These are phyloP conservation scores for Phylloscopus collybita DNA, from an alignment of 2,797 vertebrate species.

Conservation along the genomic window DNA sequence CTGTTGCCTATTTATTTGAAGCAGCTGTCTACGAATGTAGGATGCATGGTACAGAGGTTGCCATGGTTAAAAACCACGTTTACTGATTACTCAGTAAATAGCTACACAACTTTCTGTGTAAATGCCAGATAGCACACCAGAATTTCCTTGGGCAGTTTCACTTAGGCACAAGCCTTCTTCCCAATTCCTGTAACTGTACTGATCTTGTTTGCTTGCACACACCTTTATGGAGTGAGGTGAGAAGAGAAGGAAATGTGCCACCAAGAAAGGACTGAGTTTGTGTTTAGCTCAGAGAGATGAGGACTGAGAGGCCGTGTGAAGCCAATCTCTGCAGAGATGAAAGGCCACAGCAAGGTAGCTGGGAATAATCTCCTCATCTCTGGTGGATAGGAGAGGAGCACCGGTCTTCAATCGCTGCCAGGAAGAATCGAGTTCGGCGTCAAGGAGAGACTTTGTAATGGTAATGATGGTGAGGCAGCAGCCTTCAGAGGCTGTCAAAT, in stretches of 20 bases:
- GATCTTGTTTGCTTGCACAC: background rate
- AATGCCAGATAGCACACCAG: background rate
- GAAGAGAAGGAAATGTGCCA: background rate
- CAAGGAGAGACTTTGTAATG: constrained; percentile 52
- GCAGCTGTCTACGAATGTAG: background rate
- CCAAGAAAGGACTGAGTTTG: background rate
- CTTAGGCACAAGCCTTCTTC: background rate
- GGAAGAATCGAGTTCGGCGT: background rate
- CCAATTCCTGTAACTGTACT: background rate
- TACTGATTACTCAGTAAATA: constrained; percentile 4
- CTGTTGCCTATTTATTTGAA: constrained; percentile 18
- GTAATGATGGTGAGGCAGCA: constrained; percentile 27
- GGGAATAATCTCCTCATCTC: constrained; percentile 33
- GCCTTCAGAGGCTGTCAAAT: constrained; percentile 7
- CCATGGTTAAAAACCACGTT: background rate
- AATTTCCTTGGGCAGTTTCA: background rate
- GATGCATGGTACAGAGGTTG: background rate
- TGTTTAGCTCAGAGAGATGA: background rate
- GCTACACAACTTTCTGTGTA: constrained; percentile 21
- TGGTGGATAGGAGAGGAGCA: background rate
- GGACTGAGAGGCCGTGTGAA: background rate
- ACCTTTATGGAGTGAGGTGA: rapidly evolving
- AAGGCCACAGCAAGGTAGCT: background rate
- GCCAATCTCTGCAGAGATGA: background rate
- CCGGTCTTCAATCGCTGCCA: background rate